Evolutionary conservation across 1,140 invertebrate genomes (phyloP), one percentile per base, ranked within the genome.

Genomic region (Orchesella cincta): DNA sequence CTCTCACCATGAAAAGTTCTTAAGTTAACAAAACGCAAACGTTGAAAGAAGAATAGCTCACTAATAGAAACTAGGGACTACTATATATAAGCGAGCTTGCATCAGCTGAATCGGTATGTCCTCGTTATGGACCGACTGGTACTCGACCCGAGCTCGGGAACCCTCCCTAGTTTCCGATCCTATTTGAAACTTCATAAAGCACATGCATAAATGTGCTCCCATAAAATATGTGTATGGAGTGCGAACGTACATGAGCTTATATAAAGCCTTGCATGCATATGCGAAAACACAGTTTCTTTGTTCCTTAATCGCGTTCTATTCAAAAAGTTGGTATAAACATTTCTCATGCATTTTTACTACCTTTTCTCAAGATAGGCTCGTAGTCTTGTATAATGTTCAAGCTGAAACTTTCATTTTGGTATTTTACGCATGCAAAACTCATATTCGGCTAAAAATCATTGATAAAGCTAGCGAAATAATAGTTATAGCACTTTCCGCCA

Each of bases 151-250:
- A 5, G 62, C 33, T 67, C 62, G 62, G 62, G 62, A 67, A 67
- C 62, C 62, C 62, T 67, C 62, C 62, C 62, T 31, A 67, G 62
- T 29, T 67, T 1, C 62, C 62, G 62, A 67, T 29, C 23, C 62
- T 29, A 5, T 67, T 31, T 31, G 8, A 67, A 67, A 33, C 12
- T 67, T 67, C 28, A 67, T 33, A 67, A 67, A 67, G n/a, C 12
- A 67, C 3, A 67, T 8, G 39, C 20, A 46, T 12, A 31, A 31
- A 33, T 67, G 62, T 57, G 52, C 23, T n/a, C 52, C 3, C 14
- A 26, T 57, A 57, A n/a, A 57, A 57, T 57, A 57, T 12, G 52
- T 57, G 52, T 57, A 57, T 14, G 23, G 14, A n/a, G n/a, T n/a
- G n/a, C n/a, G 52, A 26, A 57, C 14, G 23, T 57, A 14, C 52